phyloP scores from a whole-genome alignment of 2,113 vertebrate species.

The Beaufortia kweichowensis region DNA sequence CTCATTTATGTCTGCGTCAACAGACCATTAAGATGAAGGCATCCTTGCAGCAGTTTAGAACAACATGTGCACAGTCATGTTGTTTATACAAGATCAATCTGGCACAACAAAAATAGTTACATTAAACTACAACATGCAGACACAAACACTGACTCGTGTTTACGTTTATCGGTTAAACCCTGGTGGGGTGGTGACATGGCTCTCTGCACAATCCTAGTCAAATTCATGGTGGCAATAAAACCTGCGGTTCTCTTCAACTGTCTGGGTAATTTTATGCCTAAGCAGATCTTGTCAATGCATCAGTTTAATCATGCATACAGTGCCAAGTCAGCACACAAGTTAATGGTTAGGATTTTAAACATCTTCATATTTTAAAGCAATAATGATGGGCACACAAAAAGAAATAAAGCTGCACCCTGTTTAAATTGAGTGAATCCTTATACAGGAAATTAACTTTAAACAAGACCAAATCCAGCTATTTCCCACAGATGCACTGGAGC shows the following conservation, averaged over 20 bases:
- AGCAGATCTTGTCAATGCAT: slow-evolving; percentile 27
- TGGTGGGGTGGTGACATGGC: not conserved
- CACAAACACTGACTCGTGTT: not conserved
- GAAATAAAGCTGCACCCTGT: not conserved
- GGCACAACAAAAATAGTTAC: not conserved
- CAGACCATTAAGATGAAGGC: not conserved
- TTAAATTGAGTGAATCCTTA: slow-evolving; percentile 7
- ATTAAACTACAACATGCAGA: not conserved
- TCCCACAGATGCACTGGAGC: slow-evolving; percentile 24
- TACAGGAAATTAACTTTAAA: slow-evolving; percentile 41
- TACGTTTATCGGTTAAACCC: not conserved
- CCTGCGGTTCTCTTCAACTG: slow-evolving; percentile 8
- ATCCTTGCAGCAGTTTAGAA: not conserved
- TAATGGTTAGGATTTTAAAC: not conserved
- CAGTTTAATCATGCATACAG: slow-evolving; percentile 19
- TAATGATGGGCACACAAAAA: not conserved
- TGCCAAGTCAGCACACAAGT: not conserved
- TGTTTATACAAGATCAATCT: not conserved
- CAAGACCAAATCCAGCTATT: slow-evolving; percentile 20
- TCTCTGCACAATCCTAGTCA: not conserved
- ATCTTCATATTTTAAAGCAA: not conserved
- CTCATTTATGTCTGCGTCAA: slow-evolving; percentile 6
- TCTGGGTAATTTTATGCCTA: slow-evolving; percentile 10
- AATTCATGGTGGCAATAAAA: not conserved
- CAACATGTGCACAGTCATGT: slow-evolving; percentile 6